Percentiles rank a stretch among this genome's conserved stretches.
Conservation (phyloP, 2,113 vertebrate species). For the Taxidea taxus region DNA sequence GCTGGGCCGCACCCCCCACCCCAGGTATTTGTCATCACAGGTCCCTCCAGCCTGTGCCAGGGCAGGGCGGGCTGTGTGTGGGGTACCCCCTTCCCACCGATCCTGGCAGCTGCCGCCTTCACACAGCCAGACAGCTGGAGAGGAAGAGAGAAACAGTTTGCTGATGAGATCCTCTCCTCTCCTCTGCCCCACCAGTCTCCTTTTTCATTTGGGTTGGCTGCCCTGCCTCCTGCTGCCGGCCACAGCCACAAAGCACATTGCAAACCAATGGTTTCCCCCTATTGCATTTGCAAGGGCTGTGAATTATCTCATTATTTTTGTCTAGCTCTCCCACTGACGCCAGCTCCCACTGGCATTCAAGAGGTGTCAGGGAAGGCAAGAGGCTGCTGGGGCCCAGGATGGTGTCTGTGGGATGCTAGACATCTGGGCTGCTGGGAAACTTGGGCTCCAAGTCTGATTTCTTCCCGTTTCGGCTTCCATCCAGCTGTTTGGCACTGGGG, state of each 20-base stretch:
- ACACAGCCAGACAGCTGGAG: background rate
- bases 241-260: conserved; percentile 1
- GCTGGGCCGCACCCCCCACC: conserved; percentile 59
- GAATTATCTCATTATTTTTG: conserved; percentile 53
- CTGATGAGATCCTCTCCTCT: conserved; percentile 63
- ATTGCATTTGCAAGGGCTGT: conserved; percentile 6
- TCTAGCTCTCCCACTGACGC: conserved; percentile 40
- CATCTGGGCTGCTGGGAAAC: background rate
- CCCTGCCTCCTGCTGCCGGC: conserved; percentile 24
- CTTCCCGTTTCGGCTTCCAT: background rate
- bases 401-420: background rate
- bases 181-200: conserved; percentile 24
- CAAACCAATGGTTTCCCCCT: conserved; percentile 60
- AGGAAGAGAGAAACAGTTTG: conserved; percentile 60
- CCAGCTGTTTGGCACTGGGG: conserved; percentile 2
- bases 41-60: conserved; percentile 64
- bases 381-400: background rate
- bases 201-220: background rate
- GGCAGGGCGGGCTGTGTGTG: conserved; percentile 65
- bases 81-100: background rate
- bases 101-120: conserved; percentile 23
- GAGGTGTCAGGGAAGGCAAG: conserved; percentile 64
- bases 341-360: background rate
- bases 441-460: background rate
- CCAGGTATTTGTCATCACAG: conserved; percentile 71